Conservation (phyloP, 2,113 vertebrate genomes). For the Macaca mulatta region DNA sequence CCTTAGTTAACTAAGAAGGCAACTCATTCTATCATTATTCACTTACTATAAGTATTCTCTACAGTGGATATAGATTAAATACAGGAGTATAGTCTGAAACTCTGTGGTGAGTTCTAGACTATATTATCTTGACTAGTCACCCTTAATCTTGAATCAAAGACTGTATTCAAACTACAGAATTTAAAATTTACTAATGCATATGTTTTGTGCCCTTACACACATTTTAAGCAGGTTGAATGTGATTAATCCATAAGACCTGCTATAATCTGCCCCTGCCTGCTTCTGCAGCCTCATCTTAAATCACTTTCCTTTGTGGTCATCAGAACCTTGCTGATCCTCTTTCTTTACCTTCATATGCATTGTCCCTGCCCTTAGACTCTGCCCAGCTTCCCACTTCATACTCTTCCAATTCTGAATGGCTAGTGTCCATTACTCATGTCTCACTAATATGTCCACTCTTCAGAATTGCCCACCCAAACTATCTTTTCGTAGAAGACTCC, state of each 20-base stretch:
- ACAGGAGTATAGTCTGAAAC: no score
- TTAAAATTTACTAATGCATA: not conserved
- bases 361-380: not conserved
- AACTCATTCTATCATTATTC: not conserved
- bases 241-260: fast-evolving
- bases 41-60: not conserved
- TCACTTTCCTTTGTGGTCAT: not conserved
- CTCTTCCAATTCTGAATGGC: not conserved
- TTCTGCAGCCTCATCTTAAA: not conserved
- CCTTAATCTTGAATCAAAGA: not conserved
- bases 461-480: not conserved
- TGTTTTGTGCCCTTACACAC: not conserved
- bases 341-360: not conserved
- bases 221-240: not conserved
- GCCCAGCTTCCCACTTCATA: not conserved
- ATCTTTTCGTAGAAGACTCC: not conserved
- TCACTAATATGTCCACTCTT: not conserved
- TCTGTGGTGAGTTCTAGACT: not conserved
- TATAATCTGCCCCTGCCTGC: not conserved
- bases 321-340: not conserved
- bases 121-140: not conserved
- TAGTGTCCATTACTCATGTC: not conserved
- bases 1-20: not conserved
- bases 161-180: not conserved
- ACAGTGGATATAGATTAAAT: not conserved